Evolutionary conservation across 2,797 vertebrate genomes (phyloP).

Genomic region (Merluccius polli): DNA sequence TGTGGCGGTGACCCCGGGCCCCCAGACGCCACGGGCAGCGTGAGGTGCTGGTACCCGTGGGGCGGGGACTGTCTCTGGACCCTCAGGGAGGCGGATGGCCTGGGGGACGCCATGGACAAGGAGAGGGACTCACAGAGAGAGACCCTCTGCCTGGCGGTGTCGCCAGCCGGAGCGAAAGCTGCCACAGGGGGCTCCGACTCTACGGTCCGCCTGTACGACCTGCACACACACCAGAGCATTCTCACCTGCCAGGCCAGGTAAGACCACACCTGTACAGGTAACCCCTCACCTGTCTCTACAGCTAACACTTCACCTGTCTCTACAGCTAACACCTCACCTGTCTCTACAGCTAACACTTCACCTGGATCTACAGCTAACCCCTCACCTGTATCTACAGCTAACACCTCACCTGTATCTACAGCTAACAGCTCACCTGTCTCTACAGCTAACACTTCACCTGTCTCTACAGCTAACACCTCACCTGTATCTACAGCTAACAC

Average conservation of each 20-base stretch:
- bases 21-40: slow-evolving; percentile 1
- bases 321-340: too few relatives aligned
- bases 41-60: slow-evolving; percentile 20
- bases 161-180: slow-evolving; percentile 42
- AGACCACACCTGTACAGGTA: not conserved
- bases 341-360: too few relatives aligned
- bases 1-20: not conserved
- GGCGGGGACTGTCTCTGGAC: slow-evolving; percentile 47
- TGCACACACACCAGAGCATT: slow-evolving; percentile 43
- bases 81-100: slow-evolving; percentile 33
- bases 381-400: not conserved
- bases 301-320: not conserved
- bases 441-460: not conserved
- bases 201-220: slow-evolving; percentile 57
- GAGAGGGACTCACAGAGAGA: slow-evolving; percentile 26
- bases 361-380: too few relatives aligned
- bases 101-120: not conserved
- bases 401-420: not conserved
- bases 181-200: slow-evolving; percentile 51
- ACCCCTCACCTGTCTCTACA: not conserved
- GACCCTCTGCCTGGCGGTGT: slow-evolving; percentile 47
- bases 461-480: not conserved
- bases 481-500: not conserved
- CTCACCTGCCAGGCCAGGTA: slow-evolving; percentile 49
- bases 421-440: not conserved